Evolutionary conservation across 2,113 vertebrate genomes (phyloP), one percentile per base, ranked within the genome.

Genomic region (Nannospalax galili): DNA sequence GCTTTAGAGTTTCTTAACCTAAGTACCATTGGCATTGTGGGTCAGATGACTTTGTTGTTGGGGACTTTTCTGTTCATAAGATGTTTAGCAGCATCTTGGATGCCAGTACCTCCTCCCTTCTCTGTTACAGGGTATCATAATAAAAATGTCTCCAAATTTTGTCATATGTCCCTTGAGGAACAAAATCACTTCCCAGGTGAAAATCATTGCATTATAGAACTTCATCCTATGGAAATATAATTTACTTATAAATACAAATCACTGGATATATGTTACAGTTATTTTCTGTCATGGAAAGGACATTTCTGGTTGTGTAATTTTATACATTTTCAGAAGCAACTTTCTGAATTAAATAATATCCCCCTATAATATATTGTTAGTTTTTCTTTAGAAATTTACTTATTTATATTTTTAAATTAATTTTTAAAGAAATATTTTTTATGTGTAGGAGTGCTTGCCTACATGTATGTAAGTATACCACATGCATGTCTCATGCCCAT

Each of bases 341-440:
- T 92, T 92, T 91, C 32, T 92, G 8, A 45, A 48, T 94, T 88
- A 86, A 93, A 91, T 28, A 35, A 90, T 94, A 37, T 45, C 88
- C 64, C 87, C 12, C 37, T 62, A 3, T 87, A 16, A 78, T 86
- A 86, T 15, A 20, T 60, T 92, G 72, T 88, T 48, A 67, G 32
- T 73, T 89, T 92, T 69, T 37, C 17, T 65, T 96, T 69, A 16
- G 12, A 42, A 62, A 52, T 58, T 10, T 78, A 75, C 7, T 52
- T 82, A 35, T 52, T 81, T 88, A 30, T 75, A 24, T 62, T 40
- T n/a, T 73, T 42, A 72, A n/a, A n/a, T n/a, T n/a, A 82, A 70
- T 73, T 86, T 91, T 93, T 48, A 30, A 95, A 48, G 48, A 84
- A 52, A 70, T 70, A n/a, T n/a, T n/a, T 28, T 2, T 52, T 67